These are phyloP conservation scores for Tachysurus fulvidraco DNA, from an alignment of 2,113 vertebrate species.

Conservation along the genomic window DNA sequence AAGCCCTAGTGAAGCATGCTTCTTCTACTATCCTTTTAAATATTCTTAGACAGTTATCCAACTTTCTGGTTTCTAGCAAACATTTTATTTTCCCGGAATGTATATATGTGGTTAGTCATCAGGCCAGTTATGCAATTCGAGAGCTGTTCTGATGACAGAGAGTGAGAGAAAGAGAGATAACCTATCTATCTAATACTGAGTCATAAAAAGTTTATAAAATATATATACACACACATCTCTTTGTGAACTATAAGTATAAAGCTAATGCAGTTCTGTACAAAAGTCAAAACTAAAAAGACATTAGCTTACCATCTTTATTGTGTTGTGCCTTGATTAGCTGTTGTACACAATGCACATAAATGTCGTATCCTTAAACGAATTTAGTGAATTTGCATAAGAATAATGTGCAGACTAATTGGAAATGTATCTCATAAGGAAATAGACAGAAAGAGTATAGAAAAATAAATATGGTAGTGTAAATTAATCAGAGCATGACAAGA, in stretches of 20 bases:
- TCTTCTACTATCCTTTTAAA: conserved; percentile 46
- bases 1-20: conserved; percentile 66
- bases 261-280: not conserved
- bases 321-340: not conserved
- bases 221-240: not conserved
- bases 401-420: conserved; percentile 63
- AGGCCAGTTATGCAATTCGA: conserved; percentile 6
- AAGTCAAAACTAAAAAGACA: not conserved
- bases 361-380: conserved; percentile 34
- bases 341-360: conserved; percentile 7
- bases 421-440: conserved; percentile 60
- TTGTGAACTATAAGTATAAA: not conserved
- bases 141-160: not conserved
- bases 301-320: not conserved
- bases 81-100: conserved; percentile 19
- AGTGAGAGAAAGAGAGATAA: not conserved
- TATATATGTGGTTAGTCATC: conserved; percentile 26
- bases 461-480: conserved; percentile 38
- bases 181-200: not conserved
- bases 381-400: conserved; percentile 46
- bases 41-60: conserved; percentile 58
- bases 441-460: not conserved
- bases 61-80: conserved; percentile 58
- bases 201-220: not conserved
- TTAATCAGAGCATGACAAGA: conserved; percentile 17